Percentiles rank a stretch among this genome's conserved stretches.
Conservation (phyloP, 2,797 vertebrate genomes). For the Thalassophryne amazonica region DNA sequence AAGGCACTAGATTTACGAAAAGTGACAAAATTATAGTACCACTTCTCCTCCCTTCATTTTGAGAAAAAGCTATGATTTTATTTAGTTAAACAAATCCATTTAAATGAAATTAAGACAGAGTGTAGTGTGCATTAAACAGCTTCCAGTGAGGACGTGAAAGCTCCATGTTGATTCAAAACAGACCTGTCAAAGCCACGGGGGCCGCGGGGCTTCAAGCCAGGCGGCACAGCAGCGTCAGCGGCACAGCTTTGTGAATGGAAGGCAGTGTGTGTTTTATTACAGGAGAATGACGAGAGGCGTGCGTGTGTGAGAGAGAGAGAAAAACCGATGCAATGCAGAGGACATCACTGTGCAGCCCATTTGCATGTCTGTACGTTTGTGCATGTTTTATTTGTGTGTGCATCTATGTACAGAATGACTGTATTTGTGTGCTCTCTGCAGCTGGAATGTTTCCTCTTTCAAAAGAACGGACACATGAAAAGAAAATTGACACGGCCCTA, state of each 20-base stretch:
- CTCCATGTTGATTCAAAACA: constrained; percentile 63
- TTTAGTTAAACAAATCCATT: constrained; percentile 6
- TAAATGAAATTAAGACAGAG: too few relatives aligned
- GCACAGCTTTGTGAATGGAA: constrained; percentile 64
- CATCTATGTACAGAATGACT: background rate
- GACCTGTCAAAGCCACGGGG: constrained; percentile 49
- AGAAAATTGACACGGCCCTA: constrained; percentile 3
- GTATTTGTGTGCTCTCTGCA: constrained; percentile 8
- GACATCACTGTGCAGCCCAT: constrained; percentile 14
- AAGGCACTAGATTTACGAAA: too few relatives aligned
- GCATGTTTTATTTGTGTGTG: background rate
- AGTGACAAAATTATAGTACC: too few relatives aligned
- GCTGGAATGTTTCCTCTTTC: constrained; percentile 31
- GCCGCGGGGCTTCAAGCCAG: constrained; percentile 42
- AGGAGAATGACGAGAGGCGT: constrained; percentile 31
- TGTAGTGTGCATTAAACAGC: constrained; percentile 37
- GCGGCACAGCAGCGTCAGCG: constrained; percentile 48
- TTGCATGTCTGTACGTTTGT: constrained; percentile 9
- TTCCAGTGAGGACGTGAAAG: constrained; percentile 53
- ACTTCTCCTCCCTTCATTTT: too few relatives aligned
- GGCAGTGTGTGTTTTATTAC: constrained; percentile 71
- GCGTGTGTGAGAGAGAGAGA: constrained; percentile 8
- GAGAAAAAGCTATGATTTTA: too few relatives aligned
- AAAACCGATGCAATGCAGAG: background rate
- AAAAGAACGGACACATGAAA: constrained; percentile 24